Evolutionary conservation across 2,113 vertebrate species (phyloP), one percentile per base, ranked within the genome.

Genomic region (Gymnorhina tibicen): DNA sequence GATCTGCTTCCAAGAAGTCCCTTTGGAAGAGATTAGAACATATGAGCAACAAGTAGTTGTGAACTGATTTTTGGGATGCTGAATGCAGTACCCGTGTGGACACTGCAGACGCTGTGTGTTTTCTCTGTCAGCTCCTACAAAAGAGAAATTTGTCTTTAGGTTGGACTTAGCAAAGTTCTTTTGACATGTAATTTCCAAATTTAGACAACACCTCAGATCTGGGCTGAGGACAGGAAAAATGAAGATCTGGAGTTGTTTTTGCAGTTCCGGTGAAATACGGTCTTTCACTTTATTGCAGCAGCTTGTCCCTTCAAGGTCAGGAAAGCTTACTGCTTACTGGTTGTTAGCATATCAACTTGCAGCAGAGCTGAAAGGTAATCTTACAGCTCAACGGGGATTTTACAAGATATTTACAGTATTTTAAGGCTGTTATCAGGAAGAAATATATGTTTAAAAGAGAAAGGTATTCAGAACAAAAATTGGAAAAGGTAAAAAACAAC

Each of bases 351-450:
- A 97, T 97, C 95, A 95, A 86, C 91, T 80, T 80, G 87, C 91
- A 95, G 85, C 95, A 89, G 79, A 95, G 76, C 95, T 96, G 92
- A 96, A 96, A 96, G 82, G 93, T 95, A 95, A 96, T 97, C 96
- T 97, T 85, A 53, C 82, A 96, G 91, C 73, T 94, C 96, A 93
- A 55, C n/a, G 4, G 87, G 89, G 95, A 96, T 97, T 97, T 94
- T 93, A 53, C 76, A 87, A 82, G 89, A 86, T 96, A 91, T 96
- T 96, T 90, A 74, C 55, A 78, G 37, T 92, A 91, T 95, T 97
- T 91, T 95, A 87, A 93, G 82, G 85, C 39, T 42, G 59, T 93
- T 97, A 94, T 91, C 91, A 66, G 76, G 72, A 82, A 68, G 92
- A 77, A 78, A 47, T 91, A 17, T 32, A 20, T 69, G 33, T 74